phyloP scores from a whole-genome alignment of 2,797 vertebrate genomes.

The Leptatherina wallacei region DNA sequence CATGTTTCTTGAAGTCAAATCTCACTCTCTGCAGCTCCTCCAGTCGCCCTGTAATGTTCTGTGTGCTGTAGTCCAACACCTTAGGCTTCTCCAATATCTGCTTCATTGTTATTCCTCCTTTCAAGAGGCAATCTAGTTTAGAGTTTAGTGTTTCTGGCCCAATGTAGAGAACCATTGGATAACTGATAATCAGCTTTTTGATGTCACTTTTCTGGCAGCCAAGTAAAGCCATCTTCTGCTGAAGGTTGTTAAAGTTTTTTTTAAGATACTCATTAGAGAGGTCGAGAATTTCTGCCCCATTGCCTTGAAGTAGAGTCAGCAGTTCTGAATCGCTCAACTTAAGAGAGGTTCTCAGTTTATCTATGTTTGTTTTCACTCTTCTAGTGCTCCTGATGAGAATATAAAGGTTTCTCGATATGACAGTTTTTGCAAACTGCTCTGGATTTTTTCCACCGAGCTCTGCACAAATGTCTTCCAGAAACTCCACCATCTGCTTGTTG shows the following conservation, averaged over 20 bases:
- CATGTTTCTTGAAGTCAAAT: conserved; percentile 81
- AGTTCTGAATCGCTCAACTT: conserved; percentile 72
- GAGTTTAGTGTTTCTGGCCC: conserved; percentile 73
- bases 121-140: conserved; percentile 83
- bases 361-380: conserved; percentile 78
- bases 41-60: conserved; percentile 77
- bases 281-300: conserved; percentile 80
- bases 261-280: conserved; percentile 80
- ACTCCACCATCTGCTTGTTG: conserved; percentile 83
- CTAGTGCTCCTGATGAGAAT: conserved; percentile 86
- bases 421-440: conserved; percentile 72
- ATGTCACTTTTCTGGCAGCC: conserved; percentile 71
- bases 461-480: conserved; percentile 74
- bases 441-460: conserved; percentile 75
- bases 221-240: conserved; percentile 71
- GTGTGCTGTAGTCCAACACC: conserved; percentile 81
- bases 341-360: conserved; percentile 75
- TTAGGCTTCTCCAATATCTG: conserved; percentile 81
- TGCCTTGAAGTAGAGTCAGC: conserved; percentile 75
- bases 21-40: conserved; percentile 68
- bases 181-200: conserved; percentile 70
- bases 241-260: conserved; percentile 76
- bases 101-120: conserved; percentile 75
- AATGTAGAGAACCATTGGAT: conserved; percentile 76
- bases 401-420: conserved; percentile 85